Conservation (phyloP, 2,797 vertebrate genomes). For the Brachyalestes nurse region DNA sequence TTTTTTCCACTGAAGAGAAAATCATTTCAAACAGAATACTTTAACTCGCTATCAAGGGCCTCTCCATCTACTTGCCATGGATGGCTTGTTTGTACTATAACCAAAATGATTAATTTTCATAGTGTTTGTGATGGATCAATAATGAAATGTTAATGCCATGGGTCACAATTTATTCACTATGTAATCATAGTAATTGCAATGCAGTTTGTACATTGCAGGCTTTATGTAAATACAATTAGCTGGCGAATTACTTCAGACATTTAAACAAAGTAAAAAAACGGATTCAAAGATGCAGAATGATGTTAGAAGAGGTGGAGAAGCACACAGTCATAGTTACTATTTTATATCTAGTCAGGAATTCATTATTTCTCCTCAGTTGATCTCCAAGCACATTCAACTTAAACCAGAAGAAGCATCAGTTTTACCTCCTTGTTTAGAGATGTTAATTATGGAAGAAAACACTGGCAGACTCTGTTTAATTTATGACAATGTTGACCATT, state of each 20-base stretch:
- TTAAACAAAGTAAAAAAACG: neutral
- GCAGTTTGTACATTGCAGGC: neutral
- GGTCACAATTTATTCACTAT: slow-evolving; percentile 32
- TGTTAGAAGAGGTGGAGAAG: neutral
- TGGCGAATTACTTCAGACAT: neutral
- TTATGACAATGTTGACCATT: neutral
- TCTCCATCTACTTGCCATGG: slow-evolving; percentile 4
- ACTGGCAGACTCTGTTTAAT: neutral
- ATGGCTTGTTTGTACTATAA: slow-evolving; percentile 24
- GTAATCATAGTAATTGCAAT: slow-evolving; percentile 36
- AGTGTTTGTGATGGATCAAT: slow-evolving; percentile 27
- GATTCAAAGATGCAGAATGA: neutral
- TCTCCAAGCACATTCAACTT: neutral
- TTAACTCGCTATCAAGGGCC: slow-evolving; percentile 11
- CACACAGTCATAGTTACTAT: neutral
- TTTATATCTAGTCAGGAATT: neutral
- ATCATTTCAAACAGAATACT: slow-evolving; percentile 42
- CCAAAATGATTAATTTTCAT: slow-evolving; percentile 33
- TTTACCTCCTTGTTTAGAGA: neutral
- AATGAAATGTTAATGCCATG: slow-evolving; percentile 47
- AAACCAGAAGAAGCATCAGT: neutral
- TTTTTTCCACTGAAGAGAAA: slow-evolving; percentile 36
- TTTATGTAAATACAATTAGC: slow-evolving; percentile 8
- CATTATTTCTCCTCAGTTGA: neutral
- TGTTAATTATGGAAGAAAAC: neutral